Percentiles rank a stretch among this genome's conserved stretches.
Evolutionary conservation across 1,140 invertebrate genomes (phyloP).

Genomic region (Euura lappo): DNA sequence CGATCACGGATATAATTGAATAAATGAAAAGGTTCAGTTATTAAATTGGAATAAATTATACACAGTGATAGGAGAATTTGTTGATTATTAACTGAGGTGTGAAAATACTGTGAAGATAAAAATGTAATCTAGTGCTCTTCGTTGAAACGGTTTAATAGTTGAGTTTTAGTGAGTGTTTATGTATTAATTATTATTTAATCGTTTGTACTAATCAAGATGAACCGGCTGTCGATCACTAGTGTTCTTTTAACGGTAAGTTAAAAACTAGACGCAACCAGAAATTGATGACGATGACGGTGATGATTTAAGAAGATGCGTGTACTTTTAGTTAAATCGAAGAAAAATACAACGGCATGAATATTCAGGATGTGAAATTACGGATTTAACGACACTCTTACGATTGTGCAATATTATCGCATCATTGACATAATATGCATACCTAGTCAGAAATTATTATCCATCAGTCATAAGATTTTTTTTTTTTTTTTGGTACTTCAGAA

Average conservation of each 20-base stretch:
- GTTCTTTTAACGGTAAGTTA: slow-evolving; percentile 3
- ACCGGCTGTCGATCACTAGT: not conserved
- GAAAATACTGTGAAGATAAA: too few species aligned
- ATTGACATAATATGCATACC: not conserved
- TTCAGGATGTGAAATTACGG: not conserved
- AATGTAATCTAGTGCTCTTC: too few species aligned
- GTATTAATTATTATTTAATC: not conserved
- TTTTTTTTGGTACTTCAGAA: not conserved
- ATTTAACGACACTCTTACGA: not conserved
- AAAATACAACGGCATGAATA: too few species aligned
- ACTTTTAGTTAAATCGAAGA: not conserved
- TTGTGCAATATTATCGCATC: not conserved
- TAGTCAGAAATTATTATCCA: not conserved
- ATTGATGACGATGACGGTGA: not conserved
- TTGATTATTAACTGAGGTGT: too few species aligned
- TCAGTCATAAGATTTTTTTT: too few species aligned
- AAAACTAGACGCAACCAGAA: not conserved
- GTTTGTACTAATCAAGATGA: not conserved
- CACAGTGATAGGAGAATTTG: too few species aligned
- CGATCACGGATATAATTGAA: too few species aligned
- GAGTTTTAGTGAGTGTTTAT: not conserved
- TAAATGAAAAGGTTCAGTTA: too few species aligned
- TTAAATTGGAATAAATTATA: too few species aligned
- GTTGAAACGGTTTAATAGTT: not conserved
- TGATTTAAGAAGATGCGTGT: not conserved